phyloP scores from a whole-genome alignment of 2,888 invertebrate genomes.

The Thysanoteuthis rhombus region DNA sequence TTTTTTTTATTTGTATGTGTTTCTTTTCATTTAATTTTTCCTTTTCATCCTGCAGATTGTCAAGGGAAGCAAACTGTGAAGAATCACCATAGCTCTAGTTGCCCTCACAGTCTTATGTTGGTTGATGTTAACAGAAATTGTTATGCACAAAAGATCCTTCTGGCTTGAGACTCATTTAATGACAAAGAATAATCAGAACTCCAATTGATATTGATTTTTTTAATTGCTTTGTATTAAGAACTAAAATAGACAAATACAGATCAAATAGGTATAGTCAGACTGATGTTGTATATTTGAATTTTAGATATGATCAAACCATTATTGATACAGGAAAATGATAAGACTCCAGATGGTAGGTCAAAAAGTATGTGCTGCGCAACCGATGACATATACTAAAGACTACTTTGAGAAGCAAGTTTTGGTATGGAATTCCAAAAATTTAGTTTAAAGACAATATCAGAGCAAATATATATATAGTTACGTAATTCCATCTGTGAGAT shows the following conservation, averaged over 20 bases:
- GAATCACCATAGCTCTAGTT: neutral
- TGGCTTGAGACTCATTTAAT: neutral
- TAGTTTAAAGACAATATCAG: too few species aligned
- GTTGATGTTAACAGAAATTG: neutral
- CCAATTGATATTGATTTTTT: neutral
- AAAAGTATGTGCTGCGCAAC: neutral
- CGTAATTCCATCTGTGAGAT: too few species aligned
- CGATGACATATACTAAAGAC: neutral
- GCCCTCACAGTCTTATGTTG: neutral
- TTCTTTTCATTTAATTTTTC: neutral
- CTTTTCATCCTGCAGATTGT: neutral
- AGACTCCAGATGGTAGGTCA: neutral
- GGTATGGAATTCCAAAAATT: too few species aligned
- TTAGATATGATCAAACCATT: neutral
- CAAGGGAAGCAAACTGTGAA: neutral
- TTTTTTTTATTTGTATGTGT: neutral
- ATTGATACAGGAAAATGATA: neutral
- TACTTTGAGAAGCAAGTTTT: neutral
- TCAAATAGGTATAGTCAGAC: neutral
- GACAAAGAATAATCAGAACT: neutral
- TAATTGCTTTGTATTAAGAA: neutral
- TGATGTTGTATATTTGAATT: neutral
- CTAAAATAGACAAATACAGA: neutral
- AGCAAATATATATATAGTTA: too few species aligned
- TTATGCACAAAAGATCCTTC: neutral